phyloP scores from a whole-genome alignment of 2,888 invertebrate genomes.

The Trissolcus japonicus region DNA sequence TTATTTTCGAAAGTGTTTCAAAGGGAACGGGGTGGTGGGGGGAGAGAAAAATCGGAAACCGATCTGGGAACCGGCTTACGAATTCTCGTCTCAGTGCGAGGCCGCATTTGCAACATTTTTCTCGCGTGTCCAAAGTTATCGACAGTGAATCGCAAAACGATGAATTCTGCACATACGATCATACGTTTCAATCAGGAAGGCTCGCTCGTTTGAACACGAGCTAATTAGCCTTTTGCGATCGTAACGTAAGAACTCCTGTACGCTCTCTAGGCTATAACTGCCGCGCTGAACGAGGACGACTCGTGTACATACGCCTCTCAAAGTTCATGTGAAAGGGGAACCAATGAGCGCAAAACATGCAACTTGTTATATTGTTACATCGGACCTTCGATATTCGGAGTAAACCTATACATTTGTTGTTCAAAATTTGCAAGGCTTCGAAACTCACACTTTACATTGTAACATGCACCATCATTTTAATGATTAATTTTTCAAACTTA shows the following conservation, averaged over 20 bases:
- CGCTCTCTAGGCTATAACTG: conserved; percentile 55
- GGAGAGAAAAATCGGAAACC: conserved; percentile 27
- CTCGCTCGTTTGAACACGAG: conserved; percentile 59
- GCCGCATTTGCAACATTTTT: conserved; percentile 51
- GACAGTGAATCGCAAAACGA: conserved; percentile 58
- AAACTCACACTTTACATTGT: conserved; percentile 24
- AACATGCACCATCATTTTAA: too few relatives aligned
- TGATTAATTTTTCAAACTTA: neutral
- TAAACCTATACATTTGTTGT: conserved; percentile 34
- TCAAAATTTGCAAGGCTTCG: conserved; percentile 33
- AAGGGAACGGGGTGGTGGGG: neutral
- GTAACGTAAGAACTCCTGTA: conserved; percentile 59
- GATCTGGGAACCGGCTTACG: conserved; percentile 32
- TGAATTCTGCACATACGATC: conserved; percentile 59
- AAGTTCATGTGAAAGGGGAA: conserved; percentile 72
- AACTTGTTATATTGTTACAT: conserved; percentile 59
- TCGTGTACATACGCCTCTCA: conserved; percentile 63
- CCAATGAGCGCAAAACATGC: conserved; percentile 66
- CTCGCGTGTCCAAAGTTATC: conserved; percentile 57
- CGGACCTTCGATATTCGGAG: conserved; percentile 44
- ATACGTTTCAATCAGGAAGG: conserved; percentile 59
- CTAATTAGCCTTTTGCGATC: conserved; percentile 66
- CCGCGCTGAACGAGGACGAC: conserved; percentile 67
- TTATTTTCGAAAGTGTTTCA: conserved; percentile 12
- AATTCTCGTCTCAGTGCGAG: conserved; percentile 43